Percentiles rank a stretch among this genome's conserved stretches.
Conservation (phyloP, 2,797 vertebrate genomes). For the Coluber constrictor region DNA sequence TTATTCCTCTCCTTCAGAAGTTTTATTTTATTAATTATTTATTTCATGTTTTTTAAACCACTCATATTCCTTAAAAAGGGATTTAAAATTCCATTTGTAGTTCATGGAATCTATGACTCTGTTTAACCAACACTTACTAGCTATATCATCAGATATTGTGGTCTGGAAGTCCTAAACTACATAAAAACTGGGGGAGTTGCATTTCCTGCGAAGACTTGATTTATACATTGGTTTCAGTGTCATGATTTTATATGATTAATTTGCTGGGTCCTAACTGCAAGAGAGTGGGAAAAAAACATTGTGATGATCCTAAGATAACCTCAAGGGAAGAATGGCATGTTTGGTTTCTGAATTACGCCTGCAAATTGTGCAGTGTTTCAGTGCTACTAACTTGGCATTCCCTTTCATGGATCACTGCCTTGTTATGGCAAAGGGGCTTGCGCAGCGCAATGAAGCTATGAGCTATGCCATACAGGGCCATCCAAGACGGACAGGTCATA, state of each 20-base stretch:
- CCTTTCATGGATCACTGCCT: not conserved
- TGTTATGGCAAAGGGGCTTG: no score
- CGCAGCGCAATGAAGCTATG: no score
- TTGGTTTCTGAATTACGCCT: slow-evolving; percentile 31
- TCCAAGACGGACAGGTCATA: no score
- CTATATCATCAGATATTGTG: not conserved
- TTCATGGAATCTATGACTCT: not conserved
- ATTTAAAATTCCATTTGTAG: not conserved
- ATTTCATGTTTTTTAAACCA: not conserved
- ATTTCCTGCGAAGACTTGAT: not conserved
- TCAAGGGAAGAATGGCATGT: not conserved
- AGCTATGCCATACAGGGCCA: no score
- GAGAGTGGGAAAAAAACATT: slow-evolving; percentile 14
- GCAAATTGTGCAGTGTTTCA: not conserved
- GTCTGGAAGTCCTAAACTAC: not conserved
- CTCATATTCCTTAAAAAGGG: not conserved
- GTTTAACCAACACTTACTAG: not conserved
- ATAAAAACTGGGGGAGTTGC: not conserved
- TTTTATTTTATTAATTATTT: not conserved
- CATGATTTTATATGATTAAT: not conserved
- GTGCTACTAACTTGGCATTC: slow-evolving; percentile 47
- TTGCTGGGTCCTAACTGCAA: not conserved
- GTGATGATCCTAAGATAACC: slow-evolving; percentile 23
- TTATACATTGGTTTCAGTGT: not conserved
- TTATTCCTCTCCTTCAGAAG: not conserved